A percentile compares a stretch with the other conserved stretches of the same genome.
Conservation (phyloP, 2,888 invertebrate species). For the Neuroscelio doddi region DNA sequence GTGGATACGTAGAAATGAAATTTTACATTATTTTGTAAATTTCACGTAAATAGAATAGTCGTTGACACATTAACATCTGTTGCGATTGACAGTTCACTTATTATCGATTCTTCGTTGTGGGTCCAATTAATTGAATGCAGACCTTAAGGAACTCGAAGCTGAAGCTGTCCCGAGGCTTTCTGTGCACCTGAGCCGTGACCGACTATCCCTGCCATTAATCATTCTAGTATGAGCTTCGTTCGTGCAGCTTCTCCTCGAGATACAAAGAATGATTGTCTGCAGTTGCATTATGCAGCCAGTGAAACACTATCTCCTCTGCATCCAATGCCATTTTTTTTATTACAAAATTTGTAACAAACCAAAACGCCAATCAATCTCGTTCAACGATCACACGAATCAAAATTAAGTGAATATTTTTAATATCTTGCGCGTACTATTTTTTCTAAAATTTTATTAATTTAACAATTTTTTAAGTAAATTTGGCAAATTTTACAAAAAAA, state of each 20-base stretch:
- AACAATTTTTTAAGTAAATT: too few species aligned
- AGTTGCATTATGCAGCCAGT: constrained; percentile 1
- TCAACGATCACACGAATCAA: too few species aligned
- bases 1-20: too few species aligned
- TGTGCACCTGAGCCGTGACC: constrained; percentile 45
- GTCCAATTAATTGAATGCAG: constrained; percentile 36
- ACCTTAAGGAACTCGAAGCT: constrained; percentile 10
- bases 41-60: too few species aligned
- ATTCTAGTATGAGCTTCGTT: constrained; percentile 33
- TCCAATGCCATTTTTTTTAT: too few species aligned
- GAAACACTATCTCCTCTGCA: constrained; percentile 4
- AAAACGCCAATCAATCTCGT: too few species aligned
- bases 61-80: constrained; percentile 4
- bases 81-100: constrained; percentile 11
- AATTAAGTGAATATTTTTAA: too few species aligned
- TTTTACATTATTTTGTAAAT: too few species aligned
- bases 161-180: constrained; percentile 9
- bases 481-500: too few species aligned
- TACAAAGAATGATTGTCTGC: constrained; percentile 10
- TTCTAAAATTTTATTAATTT: too few species aligned
- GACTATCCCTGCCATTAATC: constrained; percentile 39
- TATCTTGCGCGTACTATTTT: too few species aligned
- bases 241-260: constrained; percentile 15
- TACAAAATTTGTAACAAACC: too few species aligned
- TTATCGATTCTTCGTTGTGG: constrained; percentile 25